A percentile compares a stretch with the other conserved stretches of the same genome.
Conservation (phyloP, 2,797 vertebrate species). For the Acrossocheilus fasciatus region DNA sequence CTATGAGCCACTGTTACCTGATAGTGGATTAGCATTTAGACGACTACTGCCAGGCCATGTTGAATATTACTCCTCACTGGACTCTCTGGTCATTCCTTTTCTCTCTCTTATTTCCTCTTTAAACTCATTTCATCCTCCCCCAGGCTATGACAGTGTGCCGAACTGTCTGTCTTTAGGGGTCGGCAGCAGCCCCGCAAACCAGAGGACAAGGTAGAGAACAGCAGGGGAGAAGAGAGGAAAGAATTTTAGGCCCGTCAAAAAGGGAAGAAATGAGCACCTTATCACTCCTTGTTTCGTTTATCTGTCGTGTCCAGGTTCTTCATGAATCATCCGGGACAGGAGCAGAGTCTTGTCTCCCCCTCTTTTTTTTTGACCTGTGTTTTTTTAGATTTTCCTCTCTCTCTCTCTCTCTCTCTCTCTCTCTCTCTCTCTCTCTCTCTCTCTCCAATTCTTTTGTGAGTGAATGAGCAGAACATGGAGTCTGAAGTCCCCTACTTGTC, state of each 20-base stretch:
- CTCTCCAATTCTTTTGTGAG: neutral
- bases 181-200: neutral
- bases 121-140: constrained; percentile 36
- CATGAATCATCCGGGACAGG: constrained; percentile 19
- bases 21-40: constrained; percentile 60
- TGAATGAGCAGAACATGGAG: constrained; percentile 4
- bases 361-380: neutral
- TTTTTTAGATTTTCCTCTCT: neutral
- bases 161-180: constrained; percentile 3
- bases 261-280: constrained; percentile 14
- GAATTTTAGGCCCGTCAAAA: constrained; percentile 4
- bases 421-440: neutral
- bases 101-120: neutral
- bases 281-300: constrained; percentile 8
- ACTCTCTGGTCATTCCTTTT: constrained; percentile 21
- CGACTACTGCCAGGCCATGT: constrained; percentile 28
- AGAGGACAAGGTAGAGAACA: constrained; percentile 10
- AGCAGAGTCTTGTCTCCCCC: neutral
- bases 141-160: neutral
- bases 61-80: constrained; percentile 40
- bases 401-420: no score
- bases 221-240: constrained; percentile 13
- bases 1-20: constrained; percentile 37
- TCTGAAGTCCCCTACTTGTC: constrained; percentile 26
- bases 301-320: constrained; percentile 27